Conservation (phyloP, 2,113 vertebrate genomes). For the Crotalus viridis region DNA sequence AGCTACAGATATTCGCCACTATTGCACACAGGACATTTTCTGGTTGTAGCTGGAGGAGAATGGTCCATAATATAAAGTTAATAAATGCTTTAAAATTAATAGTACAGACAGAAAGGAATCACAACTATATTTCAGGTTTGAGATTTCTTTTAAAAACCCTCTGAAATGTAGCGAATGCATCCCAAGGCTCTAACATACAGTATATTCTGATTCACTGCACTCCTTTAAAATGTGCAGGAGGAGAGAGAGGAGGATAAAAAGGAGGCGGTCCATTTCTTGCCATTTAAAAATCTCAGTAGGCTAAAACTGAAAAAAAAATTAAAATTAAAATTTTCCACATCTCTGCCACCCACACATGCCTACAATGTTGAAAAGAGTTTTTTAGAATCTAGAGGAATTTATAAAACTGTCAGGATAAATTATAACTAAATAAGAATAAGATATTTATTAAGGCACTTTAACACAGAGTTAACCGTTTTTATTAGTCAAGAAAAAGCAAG, state of each 20-base stretch:
- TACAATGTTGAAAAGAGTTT: not conserved
- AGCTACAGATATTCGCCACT: too few relatives aligned
- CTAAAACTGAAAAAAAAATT: conserved; percentile 17
- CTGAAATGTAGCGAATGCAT: conserved; percentile 36
- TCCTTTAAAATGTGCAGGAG: not conserved
- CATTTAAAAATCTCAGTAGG: not conserved
- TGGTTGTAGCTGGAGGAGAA: conserved; percentile 26
- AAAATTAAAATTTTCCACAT: conserved; percentile 10
- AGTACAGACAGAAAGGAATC: conserved; percentile 40
- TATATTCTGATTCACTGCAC: conserved; percentile 13
- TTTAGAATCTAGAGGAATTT: not conserved
- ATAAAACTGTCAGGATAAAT: not conserved
- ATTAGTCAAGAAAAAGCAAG: not conserved
- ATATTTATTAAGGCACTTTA: not conserved
- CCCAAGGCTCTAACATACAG: conserved; percentile 26
- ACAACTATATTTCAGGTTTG: conserved; percentile 32
- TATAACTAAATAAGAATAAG: not conserved
- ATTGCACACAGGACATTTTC: conserved; percentile 36
- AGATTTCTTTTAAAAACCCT: conserved; percentile 33
- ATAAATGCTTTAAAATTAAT: conserved; percentile 45
- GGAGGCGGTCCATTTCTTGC: not conserved
- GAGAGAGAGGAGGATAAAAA: not conserved
- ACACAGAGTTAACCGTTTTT: not conserved
- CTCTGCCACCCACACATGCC: conserved; percentile 6
- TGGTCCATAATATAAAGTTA: conserved; percentile 37